Base-by-base conservation (phyloP, 2,113 vertebrate species). In the Origma solitaria region DNA sequence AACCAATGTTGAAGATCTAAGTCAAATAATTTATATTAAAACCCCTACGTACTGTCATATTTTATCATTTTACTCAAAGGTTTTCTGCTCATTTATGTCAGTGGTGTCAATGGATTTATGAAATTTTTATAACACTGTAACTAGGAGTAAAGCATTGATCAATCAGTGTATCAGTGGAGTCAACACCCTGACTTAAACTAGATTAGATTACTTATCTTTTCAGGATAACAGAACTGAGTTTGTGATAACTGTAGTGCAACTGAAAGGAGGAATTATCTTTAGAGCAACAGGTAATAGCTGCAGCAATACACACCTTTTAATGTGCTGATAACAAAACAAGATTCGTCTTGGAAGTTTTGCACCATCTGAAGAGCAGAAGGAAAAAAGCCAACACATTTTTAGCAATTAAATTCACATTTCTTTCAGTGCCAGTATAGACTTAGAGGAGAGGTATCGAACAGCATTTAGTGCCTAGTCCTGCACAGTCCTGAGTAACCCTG, bases 321-420 rank as follows among this genome's bases (percentile, higher is more conserved):
- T 47, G 98, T 98, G 96, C 98, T 98, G 98, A 99, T 98, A 86
- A 98, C 96, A 95, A 99, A 99, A 94, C 98, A 99, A 16, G 98
- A 98, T 93, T 99, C 99, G 15, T 99, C 99, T 92, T 97, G 98
- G 96, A 99, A 99, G 97, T 99, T 99, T 95, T 99, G 98, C 62
- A 99, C 98, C 99, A 99, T 99, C 99, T 99, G 97, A 95, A 98
- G 30, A 78, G 94, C 72, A 95, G 81, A 95, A 89, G 51, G 42
- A 64, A 92, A 86, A 90, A 90, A 90, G 66, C 13, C 70, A 95
- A 88, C 19, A 61, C 5, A 40, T 31, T 87, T 95, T 89, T 71
- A 93, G 76, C 19, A 81, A 88, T 66, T 70, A 58, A 62, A 77
- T 58, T 82, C 44, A 64, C 57, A 18, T 83, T 92, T 78, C 79